Base-by-base conservation (phyloP, 2,797 vertebrate genomes). In the Gorsachius magnificus region DNA sequence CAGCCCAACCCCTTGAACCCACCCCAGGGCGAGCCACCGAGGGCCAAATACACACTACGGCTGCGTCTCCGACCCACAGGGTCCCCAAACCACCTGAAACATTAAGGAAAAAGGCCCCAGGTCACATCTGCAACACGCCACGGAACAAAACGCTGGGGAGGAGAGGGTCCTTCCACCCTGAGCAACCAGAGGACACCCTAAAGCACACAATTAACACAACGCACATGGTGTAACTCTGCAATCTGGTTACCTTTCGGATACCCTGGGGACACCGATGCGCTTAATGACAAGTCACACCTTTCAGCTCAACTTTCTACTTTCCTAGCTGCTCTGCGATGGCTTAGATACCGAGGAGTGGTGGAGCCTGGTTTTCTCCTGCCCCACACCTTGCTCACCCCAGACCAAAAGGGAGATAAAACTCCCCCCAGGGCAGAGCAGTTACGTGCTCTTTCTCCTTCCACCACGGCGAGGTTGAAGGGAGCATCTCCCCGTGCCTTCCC, bases 41-140 rank as follows among this genome's bases (percentile, higher is more conserved):
- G 54, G 6, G 12, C 51, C 29, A 29, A 19, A 35, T 0, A 11
- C 36, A 4, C 0, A 0, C 63, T 2, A 6, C 1, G 9, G 28
- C 25, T 5, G 11, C 0, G 2, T 13, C 53, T 46, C 38, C 48
- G 45, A 10, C 1, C 46, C 35, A 7, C 13, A 10, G 24, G 57
- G 14, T 17, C 41, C 45, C n/a, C 50, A 80, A 45, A 43, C 10
- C 24, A 12, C 11, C 78, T 24, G n/a, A 50, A 65, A 11, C 7
- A 4, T 2, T 4, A 22, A 51, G 11, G 26, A 12, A 12, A n/a
- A 46, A 21, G 5, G 1, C 4, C 43, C 63, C 50, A 16, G 6
- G 26, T 12, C n/a, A 29, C 22, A 6, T n/a, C 25, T 64, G 35
- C 18, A 26, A 22, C 10, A 13, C 0, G 4, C 22, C 61, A 43